These are phyloP conservation scores for Campylomormyrus tamandua DNA, from an alignment of 2,113 vertebrate genomes.

Conservation along the genomic window DNA sequence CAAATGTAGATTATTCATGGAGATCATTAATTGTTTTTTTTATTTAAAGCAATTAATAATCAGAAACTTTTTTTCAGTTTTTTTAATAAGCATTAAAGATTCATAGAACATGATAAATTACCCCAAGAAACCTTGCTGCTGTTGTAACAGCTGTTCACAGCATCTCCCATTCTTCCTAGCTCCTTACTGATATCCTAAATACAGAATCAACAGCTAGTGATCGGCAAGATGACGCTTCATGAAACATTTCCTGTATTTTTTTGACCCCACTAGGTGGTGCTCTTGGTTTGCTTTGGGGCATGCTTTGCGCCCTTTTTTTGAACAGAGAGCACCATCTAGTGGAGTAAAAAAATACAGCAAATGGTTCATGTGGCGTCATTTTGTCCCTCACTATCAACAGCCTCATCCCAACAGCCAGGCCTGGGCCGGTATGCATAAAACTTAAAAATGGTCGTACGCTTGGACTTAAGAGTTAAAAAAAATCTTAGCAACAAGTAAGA, in stretches of 20 bases:
- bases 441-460: too few species aligned
- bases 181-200: not conserved
- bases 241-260: not conserved
- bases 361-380: not conserved
- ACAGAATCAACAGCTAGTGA: not conserved
- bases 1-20: not conserved
- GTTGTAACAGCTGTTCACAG: not conserved
- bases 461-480: too few species aligned
- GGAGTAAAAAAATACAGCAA: not conserved
- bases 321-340: not conserved
- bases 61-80: not conserved
- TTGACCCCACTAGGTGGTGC: not conserved
- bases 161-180: not conserved
- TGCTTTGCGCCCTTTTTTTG: not conserved
- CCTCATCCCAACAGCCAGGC: not conserved
- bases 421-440: not conserved
- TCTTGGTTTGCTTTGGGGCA: not conserved
- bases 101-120: not conserved
- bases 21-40: not conserved
- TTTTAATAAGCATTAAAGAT: not conserved
- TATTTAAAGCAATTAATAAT: not conserved
- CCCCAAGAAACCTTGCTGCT: not conserved
- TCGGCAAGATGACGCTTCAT: not conserved
- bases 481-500: too few species aligned
- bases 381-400: not conserved